A percentile compares a stretch with the other conserved stretches of the same genome.
These are phyloP conservation scores for Pardosa pseudoannulata DNA, from an alignment of 2,888 invertebrate genomes.

Conservation along the genomic window DNA sequence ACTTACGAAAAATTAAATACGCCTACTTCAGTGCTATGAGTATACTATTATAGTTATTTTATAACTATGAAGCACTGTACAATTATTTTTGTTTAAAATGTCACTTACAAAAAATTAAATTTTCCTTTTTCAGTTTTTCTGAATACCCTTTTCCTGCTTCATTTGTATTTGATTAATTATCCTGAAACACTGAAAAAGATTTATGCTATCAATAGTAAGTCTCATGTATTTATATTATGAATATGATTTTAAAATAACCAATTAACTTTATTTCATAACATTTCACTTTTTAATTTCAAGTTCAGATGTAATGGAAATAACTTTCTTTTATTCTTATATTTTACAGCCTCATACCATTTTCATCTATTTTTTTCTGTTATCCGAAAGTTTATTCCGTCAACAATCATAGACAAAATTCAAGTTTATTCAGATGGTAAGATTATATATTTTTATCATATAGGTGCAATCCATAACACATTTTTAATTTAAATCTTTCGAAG, in stretches of 20 bases:
- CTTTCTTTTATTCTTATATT: background rate
- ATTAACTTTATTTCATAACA: too few species aligned
- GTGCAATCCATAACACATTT: too few species aligned
- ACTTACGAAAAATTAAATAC: too few species aligned
- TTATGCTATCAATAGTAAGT: constrained; percentile 28
- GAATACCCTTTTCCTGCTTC: background rate
- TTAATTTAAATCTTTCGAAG: too few species aligned
- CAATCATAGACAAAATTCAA: background rate
- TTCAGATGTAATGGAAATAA: too few species aligned
- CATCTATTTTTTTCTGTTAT: background rate
- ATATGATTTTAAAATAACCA: too few species aligned
- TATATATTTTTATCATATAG: too few species aligned
- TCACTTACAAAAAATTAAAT: too few species aligned
- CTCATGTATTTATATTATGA: too few species aligned
- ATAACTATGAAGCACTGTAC: background rate
- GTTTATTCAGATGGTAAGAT: background rate
- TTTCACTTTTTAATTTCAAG: too few species aligned
- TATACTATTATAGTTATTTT: too few species aligned
- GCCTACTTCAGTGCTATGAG: too few species aligned
- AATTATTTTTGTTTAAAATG: background rate
- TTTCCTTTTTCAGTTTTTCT: constrained; percentile 13
- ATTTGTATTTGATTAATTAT: constrained; percentile 11
- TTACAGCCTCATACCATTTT: constrained; percentile 2
- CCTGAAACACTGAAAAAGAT: background rate
- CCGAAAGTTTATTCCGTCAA: background rate